A percentile compares a stretch with the other conserved stretches of the same genome.
phyloP scores from a whole-genome alignment of 2,888 invertebrate species.

The Sisyra terminalis region DNA sequence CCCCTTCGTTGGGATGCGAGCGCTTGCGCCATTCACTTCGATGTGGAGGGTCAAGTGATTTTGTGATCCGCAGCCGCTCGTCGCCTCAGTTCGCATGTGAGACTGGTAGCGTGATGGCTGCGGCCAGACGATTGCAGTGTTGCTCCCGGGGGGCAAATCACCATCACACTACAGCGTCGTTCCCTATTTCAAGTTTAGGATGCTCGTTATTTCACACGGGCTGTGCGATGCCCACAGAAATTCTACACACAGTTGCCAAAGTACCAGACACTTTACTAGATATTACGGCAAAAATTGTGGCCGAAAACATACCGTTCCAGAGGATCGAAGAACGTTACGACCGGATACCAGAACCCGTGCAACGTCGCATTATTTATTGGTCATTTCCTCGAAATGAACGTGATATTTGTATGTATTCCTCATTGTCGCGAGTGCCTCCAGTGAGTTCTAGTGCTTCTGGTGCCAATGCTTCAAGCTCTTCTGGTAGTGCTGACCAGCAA shows the following conservation, averaged over 20 bases:
- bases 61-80: neutral
- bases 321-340: constrained; percentile 74
- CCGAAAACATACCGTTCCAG: constrained; percentile 72
- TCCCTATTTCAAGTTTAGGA: neutral
- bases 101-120: constrained; percentile 4
- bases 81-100: constrained; percentile 5
- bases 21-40: constrained; percentile 4
- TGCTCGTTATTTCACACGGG: constrained; percentile 1
- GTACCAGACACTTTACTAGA: constrained; percentile 62
- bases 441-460: constrained; percentile 18
- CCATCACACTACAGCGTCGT: neutral
- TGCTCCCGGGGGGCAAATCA: constrained; percentile 25
- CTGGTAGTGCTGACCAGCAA: constrained; percentile 41
- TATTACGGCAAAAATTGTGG: constrained; percentile 69
- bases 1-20: constrained; percentile 5
- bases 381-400: constrained; percentile 76
- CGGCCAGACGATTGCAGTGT: constrained; percentile 28
- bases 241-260: too few relatives aligned
- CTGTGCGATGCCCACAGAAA: too few relatives aligned
- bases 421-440: constrained; percentile 41
- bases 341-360: constrained; percentile 78
- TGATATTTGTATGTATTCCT: constrained; percentile 82
- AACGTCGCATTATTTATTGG: constrained; percentile 75
- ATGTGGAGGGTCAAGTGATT: neutral
- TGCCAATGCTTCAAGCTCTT: constrained; percentile 4